Base-by-base conservation (phyloP, 1,140 invertebrate species). In the Pectinophora gossypiella region DNA sequence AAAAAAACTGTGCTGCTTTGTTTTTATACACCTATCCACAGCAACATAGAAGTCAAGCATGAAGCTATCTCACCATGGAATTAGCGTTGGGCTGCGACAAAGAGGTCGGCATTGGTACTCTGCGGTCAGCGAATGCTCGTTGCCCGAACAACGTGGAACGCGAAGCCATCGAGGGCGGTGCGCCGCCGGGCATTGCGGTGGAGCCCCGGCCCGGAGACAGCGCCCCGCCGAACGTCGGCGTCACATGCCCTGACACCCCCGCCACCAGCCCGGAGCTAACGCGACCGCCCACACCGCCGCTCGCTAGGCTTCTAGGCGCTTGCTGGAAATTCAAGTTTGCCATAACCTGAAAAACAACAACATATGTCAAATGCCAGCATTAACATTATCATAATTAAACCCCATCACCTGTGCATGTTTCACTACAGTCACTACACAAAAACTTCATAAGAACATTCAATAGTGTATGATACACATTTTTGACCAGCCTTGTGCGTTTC, bases 261-360 rank as follows among this genome's bases (percentile, higher is more conserved):
- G 72, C 91, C 77, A 85, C 93, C 81, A 88, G 87, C 81, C 72
- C 88, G 79, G 78, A 84, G 49, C 85, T 80, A 52, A 88, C 88
- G 55, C 91, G 89, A 48, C 89, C 87, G 64, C 90, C 89, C 70
- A 93, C 87, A 64, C 91, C 91, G 72, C 91, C 89, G 76, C 91
- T 92, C 79, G 91, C 91, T 87, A 93, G 91, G 90, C 91, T 93
- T 90, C 92, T 91, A 88, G 92, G 92, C 65, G 93, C 92, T 88
- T 94, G 93, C 87, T 94, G 93, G 87, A 94, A 94, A 89, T 94
- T 94, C 91, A 94, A 90, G 90, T 94, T 94, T 90, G 93, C 93
- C 93, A 94, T 94, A 92, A 90, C 91, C 91, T 87, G 83, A 15
- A 86, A 87, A 43, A 56, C 32, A 48, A 3, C 10, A 40, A 40